Percentiles rank a stretch among this genome's conserved stretches.
Conservation (phyloP, 2,113 vertebrate genomes). For the Ibidorhyncha struthersii region DNA sequence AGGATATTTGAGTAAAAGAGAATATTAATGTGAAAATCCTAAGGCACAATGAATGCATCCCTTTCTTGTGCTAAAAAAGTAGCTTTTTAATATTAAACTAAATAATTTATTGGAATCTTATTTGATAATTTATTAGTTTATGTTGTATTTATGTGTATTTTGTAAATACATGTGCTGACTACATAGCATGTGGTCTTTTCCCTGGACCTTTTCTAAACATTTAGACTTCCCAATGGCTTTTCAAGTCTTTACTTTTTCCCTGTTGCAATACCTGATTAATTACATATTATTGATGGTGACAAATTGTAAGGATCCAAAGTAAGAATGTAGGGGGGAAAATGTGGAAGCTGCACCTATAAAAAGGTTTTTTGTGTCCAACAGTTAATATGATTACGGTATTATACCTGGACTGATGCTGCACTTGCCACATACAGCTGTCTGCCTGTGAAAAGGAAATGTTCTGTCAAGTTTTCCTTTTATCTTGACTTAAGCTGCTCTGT, state of each 20-base stretch:
- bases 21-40: not conserved
- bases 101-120: not conserved
- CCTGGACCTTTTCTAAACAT: not conserved
- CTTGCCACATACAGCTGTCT: not conserved
- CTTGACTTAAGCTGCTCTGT: not conserved
- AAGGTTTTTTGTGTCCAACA: not conserved
- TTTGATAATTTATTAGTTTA: not conserved
- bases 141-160: not conserved
- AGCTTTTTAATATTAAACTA: not conserved
- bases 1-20: not conserved
- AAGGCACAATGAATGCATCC: not conserved
- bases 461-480: slow-evolving; percentile 9
- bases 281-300: not conserved
- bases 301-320: not conserved
- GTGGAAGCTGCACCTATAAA: not conserved
- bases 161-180: not conserved
- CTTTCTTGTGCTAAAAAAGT: not conserved
- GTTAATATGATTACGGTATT: not conserved
- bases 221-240: not conserved
- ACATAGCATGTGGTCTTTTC: rapidly evolving
- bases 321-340: not conserved
- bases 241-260: not conserved
- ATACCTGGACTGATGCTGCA: not conserved
- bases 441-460: slow-evolving; percentile 19
- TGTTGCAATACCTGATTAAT: not conserved